These are phyloP conservation scores for Apamea monoglypha DNA, from an alignment of 2,888 invertebrate genomes.

Conservation along the genomic window DNA sequence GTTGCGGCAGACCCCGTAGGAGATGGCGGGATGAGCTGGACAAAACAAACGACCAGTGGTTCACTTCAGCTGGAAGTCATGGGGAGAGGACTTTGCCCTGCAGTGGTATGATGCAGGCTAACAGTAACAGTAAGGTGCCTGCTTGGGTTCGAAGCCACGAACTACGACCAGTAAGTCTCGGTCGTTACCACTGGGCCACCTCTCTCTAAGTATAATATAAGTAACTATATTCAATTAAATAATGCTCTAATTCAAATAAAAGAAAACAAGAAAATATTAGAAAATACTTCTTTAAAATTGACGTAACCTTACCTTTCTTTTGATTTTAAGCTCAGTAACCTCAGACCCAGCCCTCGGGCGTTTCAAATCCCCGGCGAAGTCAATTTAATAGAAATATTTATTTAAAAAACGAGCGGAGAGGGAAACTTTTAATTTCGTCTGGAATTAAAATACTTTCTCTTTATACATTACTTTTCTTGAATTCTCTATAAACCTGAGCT, in stretches of 20 bases:
- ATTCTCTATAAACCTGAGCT: slow-evolving; percentile 3
- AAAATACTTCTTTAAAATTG: not conserved
- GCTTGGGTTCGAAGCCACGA: no score
- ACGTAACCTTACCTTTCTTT: slow-evolving; percentile 15
- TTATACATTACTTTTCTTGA: slow-evolving; percentile 16
- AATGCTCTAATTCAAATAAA: not conserved
- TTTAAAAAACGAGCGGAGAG: not conserved
- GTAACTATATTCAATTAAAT: no score
- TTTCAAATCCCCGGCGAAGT: slow-evolving; percentile 13
- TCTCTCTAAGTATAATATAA: no score
- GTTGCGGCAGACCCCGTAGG: no score
- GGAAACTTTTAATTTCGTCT: not conserved
- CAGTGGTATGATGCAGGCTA: no score
- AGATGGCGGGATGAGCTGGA: no score
- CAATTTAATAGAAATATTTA: slow-evolving; percentile 33
- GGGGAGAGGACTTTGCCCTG: no score
- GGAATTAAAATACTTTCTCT: slow-evolving; percentile 21
- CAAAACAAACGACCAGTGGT: no score
- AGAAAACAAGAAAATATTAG: not conserved
- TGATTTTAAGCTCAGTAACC: slow-evolving; percentile 8
- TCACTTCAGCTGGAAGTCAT: no score
- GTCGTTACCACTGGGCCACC: no score
- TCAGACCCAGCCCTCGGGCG: not conserved
- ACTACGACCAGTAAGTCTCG: no score
- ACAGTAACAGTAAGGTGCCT: no score